Percentiles rank a stretch among this genome's conserved stretches.
Conservation (phyloP, 2,113 vertebrate genomes). For the Perognathus longimembris region DNA sequence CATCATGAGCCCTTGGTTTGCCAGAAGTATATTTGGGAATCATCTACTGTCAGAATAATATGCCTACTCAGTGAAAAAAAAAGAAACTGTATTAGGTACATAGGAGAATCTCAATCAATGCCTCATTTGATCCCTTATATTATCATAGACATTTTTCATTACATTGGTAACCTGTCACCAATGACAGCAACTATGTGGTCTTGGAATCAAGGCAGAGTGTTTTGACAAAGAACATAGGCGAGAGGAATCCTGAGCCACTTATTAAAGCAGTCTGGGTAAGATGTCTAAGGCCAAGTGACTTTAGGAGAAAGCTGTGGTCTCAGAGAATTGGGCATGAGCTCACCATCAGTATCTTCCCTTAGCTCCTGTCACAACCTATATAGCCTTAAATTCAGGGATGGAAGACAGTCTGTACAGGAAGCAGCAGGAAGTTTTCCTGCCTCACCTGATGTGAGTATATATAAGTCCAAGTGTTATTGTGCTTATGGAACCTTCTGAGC, state of each 20-base stretch:
- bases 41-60: background rate
- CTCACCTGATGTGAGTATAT: conserved; percentile 38
- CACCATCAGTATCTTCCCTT: background rate
- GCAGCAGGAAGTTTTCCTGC: conserved; percentile 64
- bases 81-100: background rate
- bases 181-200: background rate
- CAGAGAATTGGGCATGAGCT: background rate
- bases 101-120: background rate
- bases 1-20: background rate
- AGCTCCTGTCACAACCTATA: background rate
- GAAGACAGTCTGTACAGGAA: too few species aligned
- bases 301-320: background rate
- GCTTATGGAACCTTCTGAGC: conserved; percentile 76
- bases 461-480: conserved; percentile 41
- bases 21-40: conserved; percentile 4
- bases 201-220: background rate
- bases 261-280: background rate
- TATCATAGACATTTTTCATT: background rate
- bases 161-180: background rate
- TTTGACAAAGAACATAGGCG: background rate
- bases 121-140: background rate
- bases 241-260: background rate
- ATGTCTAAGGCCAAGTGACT: background rate
- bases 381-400: background rate
- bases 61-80: background rate